These are phyloP conservation scores for Coregonus sp. DNA, from an alignment of 2,797 vertebrate species.

Conservation along the genomic window DNA sequence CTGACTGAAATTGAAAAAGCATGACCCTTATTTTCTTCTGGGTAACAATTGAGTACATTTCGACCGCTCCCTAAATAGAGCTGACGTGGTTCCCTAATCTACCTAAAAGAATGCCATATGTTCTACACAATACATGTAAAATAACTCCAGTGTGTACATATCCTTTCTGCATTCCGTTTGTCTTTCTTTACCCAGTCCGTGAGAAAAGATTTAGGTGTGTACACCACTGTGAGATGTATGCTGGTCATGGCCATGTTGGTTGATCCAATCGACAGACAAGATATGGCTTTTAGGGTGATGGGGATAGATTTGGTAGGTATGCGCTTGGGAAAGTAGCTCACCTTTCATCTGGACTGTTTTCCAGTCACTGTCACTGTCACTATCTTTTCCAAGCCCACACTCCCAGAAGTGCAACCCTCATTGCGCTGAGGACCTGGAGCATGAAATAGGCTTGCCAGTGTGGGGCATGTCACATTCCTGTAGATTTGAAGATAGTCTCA, in stretches of 20 bases:
- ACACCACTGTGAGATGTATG: background rate
- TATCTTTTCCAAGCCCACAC: conserved; percentile 44
- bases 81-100: no score
- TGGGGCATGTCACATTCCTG: conserved; percentile 56
- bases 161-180: background rate
- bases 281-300: conserved; percentile 19
- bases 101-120: no score
- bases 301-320: conserved; percentile 53
- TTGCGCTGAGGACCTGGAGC: conserved; percentile 65
- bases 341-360: conserved; percentile 53
- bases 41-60: conserved; percentile 1
- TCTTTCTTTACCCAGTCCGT: background rate
- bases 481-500: conserved; percentile 49
- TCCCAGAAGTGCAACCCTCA: conserved; percentile 53
- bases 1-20: no score
- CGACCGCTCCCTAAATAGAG: no score
- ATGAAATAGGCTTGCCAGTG: conserved; percentile 70
- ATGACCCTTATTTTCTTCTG: no score
- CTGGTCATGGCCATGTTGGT: conserved; percentile 15
- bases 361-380: conserved; percentile 22
- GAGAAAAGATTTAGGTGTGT: background rate
- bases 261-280: conserved; percentile 42
- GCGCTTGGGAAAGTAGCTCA: conserved; percentile 43
- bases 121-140: no score
- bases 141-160: background rate